phyloP scores from a whole-genome alignment of 2,797 vertebrate genomes.

The Poecilia wingei region DNA sequence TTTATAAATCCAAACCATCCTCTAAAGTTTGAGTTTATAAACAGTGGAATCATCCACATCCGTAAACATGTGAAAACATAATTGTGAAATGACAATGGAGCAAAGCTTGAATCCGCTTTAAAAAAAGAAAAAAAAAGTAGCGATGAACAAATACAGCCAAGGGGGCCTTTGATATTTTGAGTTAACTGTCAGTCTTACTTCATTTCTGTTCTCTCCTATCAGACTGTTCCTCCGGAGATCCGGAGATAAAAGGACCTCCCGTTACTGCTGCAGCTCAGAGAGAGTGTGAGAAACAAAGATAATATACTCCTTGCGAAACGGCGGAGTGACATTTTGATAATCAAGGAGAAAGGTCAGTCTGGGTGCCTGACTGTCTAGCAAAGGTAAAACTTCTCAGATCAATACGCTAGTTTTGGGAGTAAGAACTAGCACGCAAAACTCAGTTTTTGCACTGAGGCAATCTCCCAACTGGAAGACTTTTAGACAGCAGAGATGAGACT shows the following conservation, averaged over 20 bases:
- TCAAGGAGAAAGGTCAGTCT: slow-evolving; percentile 56
- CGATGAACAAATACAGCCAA: slow-evolving; percentile 15
- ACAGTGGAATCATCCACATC: neutral
- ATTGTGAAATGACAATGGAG: slow-evolving; percentile 15
- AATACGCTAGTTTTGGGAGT: slow-evolving; percentile 4
- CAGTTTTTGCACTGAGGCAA: slow-evolving; percentile 19
- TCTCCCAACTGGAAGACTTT: slow-evolving; percentile 42
- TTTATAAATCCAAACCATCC: neutral
- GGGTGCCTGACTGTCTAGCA: slow-evolving; percentile 18
- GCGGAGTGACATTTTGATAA: slow-evolving; percentile 59
- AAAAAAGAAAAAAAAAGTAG: slow-evolving; percentile 20
- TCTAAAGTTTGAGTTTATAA: neutral
- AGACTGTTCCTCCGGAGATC: slow-evolving; percentile 29
- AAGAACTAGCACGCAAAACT: slow-evolving; percentile 9
- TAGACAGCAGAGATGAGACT: slow-evolving; percentile 50
- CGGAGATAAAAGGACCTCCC: slow-evolving; percentile 37
- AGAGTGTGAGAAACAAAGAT: slow-evolving; percentile 39
- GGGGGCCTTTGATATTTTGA: slow-evolving; percentile 43
- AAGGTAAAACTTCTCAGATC: slow-evolving; percentile 12
- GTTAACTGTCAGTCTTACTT: slow-evolving; percentile 27
- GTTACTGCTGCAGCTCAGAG: slow-evolving; percentile 21
- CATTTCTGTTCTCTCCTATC: slow-evolving; percentile 19
- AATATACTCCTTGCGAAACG: slow-evolving; percentile 35
- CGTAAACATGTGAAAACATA: neutral
- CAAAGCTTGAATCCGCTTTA: slow-evolving; percentile 9